phyloP scores from a whole-genome alignment of 2,888 invertebrate species.

The Lathronympha strigana region DNA sequence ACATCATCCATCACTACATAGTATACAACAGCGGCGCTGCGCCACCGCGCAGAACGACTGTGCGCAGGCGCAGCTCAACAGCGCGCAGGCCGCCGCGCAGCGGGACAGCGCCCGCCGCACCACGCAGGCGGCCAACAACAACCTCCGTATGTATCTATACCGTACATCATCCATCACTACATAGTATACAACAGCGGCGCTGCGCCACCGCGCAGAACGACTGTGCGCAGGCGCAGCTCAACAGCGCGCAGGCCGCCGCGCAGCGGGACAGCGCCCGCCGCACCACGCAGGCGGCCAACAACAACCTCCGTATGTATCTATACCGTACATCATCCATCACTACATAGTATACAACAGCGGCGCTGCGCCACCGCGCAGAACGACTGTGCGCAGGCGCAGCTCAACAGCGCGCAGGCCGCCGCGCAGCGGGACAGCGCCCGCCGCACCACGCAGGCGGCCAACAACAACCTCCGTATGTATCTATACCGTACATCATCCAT shows the following conservation, averaged over 20 bases:
- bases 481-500: too few relatives aligned
- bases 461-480: slow-evolving; percentile 52
- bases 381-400: slow-evolving; percentile 41
- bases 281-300: slow-evolving; percentile 49
- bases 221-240: slow-evolving; percentile 48
- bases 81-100: background rate
- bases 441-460: slow-evolving; percentile 46
- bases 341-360: too few relatives aligned
- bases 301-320: slow-evolving; percentile 50
- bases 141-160: slow-evolving; percentile 1
- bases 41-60: slow-evolving; percentile 69
- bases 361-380: too few relatives aligned
- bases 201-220: slow-evolving; percentile 51
- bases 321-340: too few relatives aligned
- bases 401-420: slow-evolving; percentile 47
- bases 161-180: too few relatives aligned
- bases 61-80: slow-evolving; percentile 50
- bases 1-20: too few relatives aligned
- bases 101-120: background rate
- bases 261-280: slow-evolving; percentile 1
- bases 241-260: slow-evolving; percentile 47
- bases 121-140: slow-evolving; percentile 4
- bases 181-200: too few relatives aligned
- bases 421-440: slow-evolving; percentile 13
- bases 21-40: too few relatives aligned